phyloP scores from a whole-genome alignment of 1,140 invertebrate species.

The Bombus picipes region DNA sequence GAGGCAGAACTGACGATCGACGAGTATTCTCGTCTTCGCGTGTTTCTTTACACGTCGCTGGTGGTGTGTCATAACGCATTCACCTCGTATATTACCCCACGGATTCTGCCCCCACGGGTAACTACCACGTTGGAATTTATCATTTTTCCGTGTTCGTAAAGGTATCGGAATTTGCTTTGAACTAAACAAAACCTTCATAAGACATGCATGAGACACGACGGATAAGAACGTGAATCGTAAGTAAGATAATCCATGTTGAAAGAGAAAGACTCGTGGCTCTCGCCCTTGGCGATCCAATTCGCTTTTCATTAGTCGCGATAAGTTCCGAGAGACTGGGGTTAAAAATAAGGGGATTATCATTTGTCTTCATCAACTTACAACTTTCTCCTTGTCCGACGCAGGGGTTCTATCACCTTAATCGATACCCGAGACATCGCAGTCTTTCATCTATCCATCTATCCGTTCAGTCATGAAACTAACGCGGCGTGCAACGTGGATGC shows the following conservation, averaged over 20 bases:
- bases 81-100: slow-evolving; percentile 39
- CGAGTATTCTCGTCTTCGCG: neutral
- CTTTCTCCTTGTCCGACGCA: slow-evolving; percentile 44
- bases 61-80: slow-evolving; percentile 46
- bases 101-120: slow-evolving; percentile 39
- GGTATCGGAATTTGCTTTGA: neutral
- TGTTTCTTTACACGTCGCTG: slow-evolving; percentile 53
- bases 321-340: neutral
- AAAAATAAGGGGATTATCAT: slow-evolving; percentile 63
- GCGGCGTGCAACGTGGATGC: slow-evolving; percentile 46
- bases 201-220: neutral
- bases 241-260: no score
- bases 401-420: slow-evolving; percentile 46
- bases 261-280: neutral
- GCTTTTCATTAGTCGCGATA: neutral
- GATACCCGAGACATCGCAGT: slow-evolving; percentile 54
- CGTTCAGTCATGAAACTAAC: slow-evolving; percentile 59
- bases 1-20: neutral
- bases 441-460: slow-evolving; percentile 38
- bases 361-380: slow-evolving; percentile 64
- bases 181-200: neutral
- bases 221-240: neutral
- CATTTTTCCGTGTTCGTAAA: slow-evolving; percentile 64
- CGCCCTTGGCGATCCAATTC: neutral
- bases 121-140: slow-evolving; percentile 60